phyloP scores from a whole-genome alignment of 2,797 vertebrate genomes.

The Bradypodion pumilum region DNA sequence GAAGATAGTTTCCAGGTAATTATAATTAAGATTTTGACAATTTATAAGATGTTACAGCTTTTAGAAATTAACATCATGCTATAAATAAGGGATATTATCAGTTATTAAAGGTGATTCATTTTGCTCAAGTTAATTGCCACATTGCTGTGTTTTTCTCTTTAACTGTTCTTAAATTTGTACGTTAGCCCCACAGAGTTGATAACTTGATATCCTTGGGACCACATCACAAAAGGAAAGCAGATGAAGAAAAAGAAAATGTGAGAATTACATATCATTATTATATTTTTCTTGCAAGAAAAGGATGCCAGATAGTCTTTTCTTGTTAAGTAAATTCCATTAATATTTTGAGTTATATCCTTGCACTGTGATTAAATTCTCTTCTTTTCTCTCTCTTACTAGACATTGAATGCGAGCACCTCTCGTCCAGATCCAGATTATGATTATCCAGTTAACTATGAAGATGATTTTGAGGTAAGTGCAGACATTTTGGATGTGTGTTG shows the following conservation, averaged over 20 bases:
- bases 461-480: conserved; percentile 91
- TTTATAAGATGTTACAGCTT: background rate
- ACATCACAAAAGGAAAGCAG: conserved; percentile 35
- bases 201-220: conserved; percentile 27
- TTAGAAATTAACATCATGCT: background rate
- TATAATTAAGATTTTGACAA: background rate
- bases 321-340: background rate
- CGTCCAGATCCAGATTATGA: conserved; percentile 63
- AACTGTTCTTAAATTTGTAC: conserved; percentile 14
- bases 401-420: conserved; percentile 68
- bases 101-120: background rate
- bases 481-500: background rate
- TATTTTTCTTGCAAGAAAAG: background rate
- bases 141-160: background rate
- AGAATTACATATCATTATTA: conserved; percentile 25
- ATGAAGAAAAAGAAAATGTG: conserved; percentile 56
- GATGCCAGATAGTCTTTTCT: background rate
- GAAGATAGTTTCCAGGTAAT: background rate
- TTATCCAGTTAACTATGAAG: conserved; percentile 80
- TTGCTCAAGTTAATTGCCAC: background rate
- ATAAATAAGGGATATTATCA: background rate
- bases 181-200: conserved; percentile 52
- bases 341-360: background rate
- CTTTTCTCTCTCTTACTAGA: conserved; percentile 56
- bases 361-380: conserved; percentile 13